Base-by-base conservation (phyloP, 2,113 vertebrate species). In the Sinocyclocheilus maitianheensis region DNA sequence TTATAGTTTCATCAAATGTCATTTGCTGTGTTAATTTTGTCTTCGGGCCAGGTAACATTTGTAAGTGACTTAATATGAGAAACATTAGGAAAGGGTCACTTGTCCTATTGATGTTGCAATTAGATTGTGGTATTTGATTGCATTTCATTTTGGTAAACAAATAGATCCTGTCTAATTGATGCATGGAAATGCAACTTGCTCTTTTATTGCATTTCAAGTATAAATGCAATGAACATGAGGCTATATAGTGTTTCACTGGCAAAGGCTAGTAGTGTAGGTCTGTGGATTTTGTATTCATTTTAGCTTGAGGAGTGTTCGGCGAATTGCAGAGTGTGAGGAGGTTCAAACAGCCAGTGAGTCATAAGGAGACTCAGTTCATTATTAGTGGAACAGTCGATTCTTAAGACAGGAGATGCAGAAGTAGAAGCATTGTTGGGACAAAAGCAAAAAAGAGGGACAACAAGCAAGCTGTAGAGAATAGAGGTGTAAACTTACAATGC, bases 301-400 rank as follows among this genome's bases (percentile, higher is more conserved):
- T 34, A 55, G 76, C 76, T 53, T 34, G 13, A 53, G 51, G 30
- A 40, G 55, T 40, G 20, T 62, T 62, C 1, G 22, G 26, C 1
- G 77, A 58, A 60, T 80, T 43, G 55, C 34, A 30, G 30, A 34
- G 9, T n/a, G 30, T 18, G 53, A 22, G 24, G 16, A 60, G 77
- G 18, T 13, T 79, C 77, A 79, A 60, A 62, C 55, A 37, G 77
- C 55, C 51, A 62, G 55, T 80, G 77, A 80, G 55, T 80, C 77
- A 79, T 62, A 30, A 22, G 3, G 30, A 79, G 12, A 22, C 55
- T 62, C 48, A 60, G 62, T 65, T 62, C 53, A 60, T 58, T 58
- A 79, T 79, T 24, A 80, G 58, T 40, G 30, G 13, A 79, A 79
- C 26, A 79, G 77, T 5, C 30, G 20, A 78, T 55, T 78, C 51